Evolutionary conservation across 2,888 invertebrate genomes (phyloP).

Genomic region (Gryllus longicercus): DNA sequence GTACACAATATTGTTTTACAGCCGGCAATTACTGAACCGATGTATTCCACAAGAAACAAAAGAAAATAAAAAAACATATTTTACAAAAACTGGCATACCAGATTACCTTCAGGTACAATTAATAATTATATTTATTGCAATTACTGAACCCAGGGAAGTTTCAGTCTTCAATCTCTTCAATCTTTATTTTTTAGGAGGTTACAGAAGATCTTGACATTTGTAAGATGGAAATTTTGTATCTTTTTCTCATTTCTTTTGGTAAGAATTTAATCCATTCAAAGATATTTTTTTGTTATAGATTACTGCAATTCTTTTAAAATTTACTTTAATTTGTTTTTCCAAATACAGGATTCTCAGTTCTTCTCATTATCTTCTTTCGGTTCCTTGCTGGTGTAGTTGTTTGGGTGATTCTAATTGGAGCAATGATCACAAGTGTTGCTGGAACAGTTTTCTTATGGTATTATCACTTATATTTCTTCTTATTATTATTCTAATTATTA

Average conservation of each 20-base stretch:
- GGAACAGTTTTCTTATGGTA: conserved; percentile 61
- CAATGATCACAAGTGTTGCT: conserved; percentile 51
- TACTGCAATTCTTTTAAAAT: conserved; percentile 18
- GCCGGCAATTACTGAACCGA: conserved; percentile 52
- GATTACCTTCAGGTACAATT: conserved; percentile 51
- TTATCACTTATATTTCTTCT: conserved; percentile 36
- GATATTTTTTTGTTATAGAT: neutral
- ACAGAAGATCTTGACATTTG: conserved; percentile 58
- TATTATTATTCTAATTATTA: neutral
- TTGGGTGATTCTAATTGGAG: conserved; percentile 58
- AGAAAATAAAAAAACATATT: conserved; percentile 46
- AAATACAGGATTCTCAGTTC: conserved; percentile 53
- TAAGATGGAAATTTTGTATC: conserved; percentile 58
- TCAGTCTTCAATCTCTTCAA: conserved; percentile 20
- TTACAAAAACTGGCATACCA: conserved; percentile 52
- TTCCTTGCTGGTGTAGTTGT: conserved; percentile 59
- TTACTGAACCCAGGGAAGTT: conserved; percentile 3
- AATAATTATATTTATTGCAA: neutral
- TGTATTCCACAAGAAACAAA: conserved; percentile 51
- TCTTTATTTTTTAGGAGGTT: conserved; percentile 51
- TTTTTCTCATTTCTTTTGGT: conserved; percentile 60
- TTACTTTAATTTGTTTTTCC: conserved; percentile 6
- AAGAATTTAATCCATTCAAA: conserved; percentile 38
- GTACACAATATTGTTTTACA: conserved; percentile 43
- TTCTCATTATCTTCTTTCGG: conserved; percentile 53